A percentile compares a stretch with the other conserved stretches of the same genome.
Conservation (phyloP, 2,113 vertebrate genomes). For the Rattus norvegicus region DNA sequence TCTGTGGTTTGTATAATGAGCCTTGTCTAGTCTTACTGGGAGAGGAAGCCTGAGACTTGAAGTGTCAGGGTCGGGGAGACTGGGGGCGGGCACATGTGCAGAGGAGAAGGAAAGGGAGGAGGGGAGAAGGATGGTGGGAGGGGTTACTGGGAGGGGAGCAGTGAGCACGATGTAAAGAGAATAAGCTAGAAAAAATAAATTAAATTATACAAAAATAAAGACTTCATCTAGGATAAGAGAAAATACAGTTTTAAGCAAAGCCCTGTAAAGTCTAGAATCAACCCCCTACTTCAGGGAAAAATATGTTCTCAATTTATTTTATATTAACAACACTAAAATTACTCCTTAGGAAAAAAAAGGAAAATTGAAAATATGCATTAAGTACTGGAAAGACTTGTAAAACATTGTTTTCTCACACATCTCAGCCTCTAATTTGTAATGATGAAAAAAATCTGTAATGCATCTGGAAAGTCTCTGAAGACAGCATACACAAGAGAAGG, state of each 20-base stretch:
- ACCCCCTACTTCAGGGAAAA: background rate
- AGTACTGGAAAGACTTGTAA: background rate
- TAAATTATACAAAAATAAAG: background rate
- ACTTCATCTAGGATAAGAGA: background rate
- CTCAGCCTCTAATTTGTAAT: background rate
- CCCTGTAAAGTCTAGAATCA: background rate
- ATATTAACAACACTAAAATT: background rate
- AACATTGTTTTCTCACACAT: background rate
- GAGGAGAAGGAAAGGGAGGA: too few relatives aligned
- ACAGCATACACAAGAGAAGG: background rate
- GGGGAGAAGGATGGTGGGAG: too few relatives aligned
- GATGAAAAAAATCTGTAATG: background rate
- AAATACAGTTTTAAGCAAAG: constrained; percentile 39
- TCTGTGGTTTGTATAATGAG: background rate
- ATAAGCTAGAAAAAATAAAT: too few relatives aligned
- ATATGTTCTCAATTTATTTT: background rate
- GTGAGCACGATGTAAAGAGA: too few relatives aligned
- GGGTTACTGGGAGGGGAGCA: too few relatives aligned
- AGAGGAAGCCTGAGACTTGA: too few relatives aligned
- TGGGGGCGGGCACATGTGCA: too few relatives aligned
- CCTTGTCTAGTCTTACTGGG: too few relatives aligned
- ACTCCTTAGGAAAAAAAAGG: background rate
- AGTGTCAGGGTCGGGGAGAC: too few relatives aligned
- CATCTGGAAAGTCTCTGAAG: background rate
- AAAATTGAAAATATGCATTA: constrained; percentile 11